Percentiles rank a stretch among this genome's conserved stretches.
Evolutionary conservation across 2,113 vertebrate genomes (phyloP).

Genomic region (Stercorarius parasiticus): DNA sequence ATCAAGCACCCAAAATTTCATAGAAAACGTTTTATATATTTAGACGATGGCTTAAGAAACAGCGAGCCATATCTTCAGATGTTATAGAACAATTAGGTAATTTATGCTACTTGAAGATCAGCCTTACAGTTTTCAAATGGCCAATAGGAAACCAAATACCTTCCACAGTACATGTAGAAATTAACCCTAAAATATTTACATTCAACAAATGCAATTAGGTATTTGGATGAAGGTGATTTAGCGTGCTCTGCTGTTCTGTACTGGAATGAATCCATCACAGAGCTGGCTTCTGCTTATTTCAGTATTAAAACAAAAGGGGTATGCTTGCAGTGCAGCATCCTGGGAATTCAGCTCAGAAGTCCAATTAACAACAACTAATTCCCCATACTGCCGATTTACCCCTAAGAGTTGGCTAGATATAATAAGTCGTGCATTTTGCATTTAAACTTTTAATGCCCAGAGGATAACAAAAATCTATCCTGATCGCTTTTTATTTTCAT

Average conservation of each 20-base stretch:
- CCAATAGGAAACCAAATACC: background rate
- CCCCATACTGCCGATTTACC: conserved; percentile 67
- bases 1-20: background rate
- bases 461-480: conserved; percentile 74
- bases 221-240: conserved; percentile 32
- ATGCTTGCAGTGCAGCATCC: conserved; percentile 62
- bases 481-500: conserved; percentile 76
- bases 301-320: conserved; percentile 75
- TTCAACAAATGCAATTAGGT: background rate
- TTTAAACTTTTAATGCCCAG: conserved; percentile 74
- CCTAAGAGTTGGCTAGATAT: conserved; percentile 57
- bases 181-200: background rate
- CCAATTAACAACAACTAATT: conserved; percentile 81
- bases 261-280: conserved; percentile 27
- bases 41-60: background rate
- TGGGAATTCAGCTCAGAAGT: conserved; percentile 77
- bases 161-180: background rate
- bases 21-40: background rate
- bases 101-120: background rate
- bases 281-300: conserved; percentile 60
- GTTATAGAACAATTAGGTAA: background rate
- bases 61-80: accelerated
- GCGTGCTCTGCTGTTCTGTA: background rate
- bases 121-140: background rate
- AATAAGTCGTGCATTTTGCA: conserved; percentile 72